phyloP scores from a whole-genome alignment of 1,140 invertebrate genomes.

The Cydia amplana region DNA sequence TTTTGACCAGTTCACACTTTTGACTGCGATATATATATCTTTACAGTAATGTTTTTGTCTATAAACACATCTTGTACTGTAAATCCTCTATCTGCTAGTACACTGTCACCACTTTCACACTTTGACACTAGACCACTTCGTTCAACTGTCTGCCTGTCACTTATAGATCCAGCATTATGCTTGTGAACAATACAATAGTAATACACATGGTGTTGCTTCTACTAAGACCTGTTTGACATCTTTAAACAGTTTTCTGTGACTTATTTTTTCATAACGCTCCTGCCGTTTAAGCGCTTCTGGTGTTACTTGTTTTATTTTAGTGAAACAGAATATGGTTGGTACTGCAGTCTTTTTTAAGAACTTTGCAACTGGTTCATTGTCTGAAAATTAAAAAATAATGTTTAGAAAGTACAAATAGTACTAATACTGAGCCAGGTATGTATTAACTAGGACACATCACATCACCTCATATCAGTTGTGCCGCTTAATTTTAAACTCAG shows the following conservation, averaged over 20 bases:
- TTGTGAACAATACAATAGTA: slow-evolving; percentile 30
- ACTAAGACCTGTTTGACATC: slow-evolving; percentile 26
- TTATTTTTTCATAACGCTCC: too few relatives aligned
- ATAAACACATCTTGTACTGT: slow-evolving; percentile 38
- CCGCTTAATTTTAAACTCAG: too few relatives aligned
- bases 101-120: slow-evolving; percentile 35
- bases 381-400: too few relatives aligned
- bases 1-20: too few relatives aligned
- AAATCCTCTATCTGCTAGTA: slow-evolving; percentile 39
- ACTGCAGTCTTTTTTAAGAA: too few relatives aligned
- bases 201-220: slow-evolving; percentile 24
- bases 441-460: too few relatives aligned
- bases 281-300: background rate
- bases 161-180: slow-evolving; percentile 30
- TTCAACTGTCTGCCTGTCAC: slow-evolving; percentile 39
- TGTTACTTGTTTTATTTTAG: too few relatives aligned
- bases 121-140: slow-evolving; percentile 22
- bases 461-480: too few relatives aligned
- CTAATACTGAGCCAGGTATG: too few relatives aligned
- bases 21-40: slow-evolving; percentile 27
- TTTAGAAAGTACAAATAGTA: too few relatives aligned
- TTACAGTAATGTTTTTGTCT: slow-evolving; percentile 33
- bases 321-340: background rate
- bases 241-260: background rate
- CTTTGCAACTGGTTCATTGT: too few relatives aligned